Conservation (phyloP, 2,888 invertebrate genomes). For the Apoda limacodes region DNA sequence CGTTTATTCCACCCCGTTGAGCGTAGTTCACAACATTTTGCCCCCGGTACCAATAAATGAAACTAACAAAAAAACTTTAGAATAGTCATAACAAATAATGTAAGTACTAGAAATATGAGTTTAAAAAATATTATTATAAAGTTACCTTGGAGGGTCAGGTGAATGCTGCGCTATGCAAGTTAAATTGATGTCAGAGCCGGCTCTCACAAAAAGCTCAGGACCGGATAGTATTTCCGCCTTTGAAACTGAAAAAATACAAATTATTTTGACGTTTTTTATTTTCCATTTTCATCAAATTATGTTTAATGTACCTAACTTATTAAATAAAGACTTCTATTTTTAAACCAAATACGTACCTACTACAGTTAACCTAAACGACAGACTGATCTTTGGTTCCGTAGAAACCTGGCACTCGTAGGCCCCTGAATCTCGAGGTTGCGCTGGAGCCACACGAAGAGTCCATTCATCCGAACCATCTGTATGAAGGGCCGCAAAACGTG, state of each 20-base stretch:
- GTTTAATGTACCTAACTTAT: neutral
- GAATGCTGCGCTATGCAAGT: slow-evolving; percentile 88
- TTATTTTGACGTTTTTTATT: neutral
- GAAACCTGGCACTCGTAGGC: slow-evolving; percentile 94
- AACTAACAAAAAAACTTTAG: slow-evolving; percentile 40
- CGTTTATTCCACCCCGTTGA: slow-evolving; percentile 85
- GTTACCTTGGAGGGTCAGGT: slow-evolving; percentile 83
- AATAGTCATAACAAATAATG: neutral
- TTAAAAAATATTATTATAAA: slow-evolving; percentile 36
- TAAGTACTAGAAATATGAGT: neutral
- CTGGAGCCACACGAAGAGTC: slow-evolving; percentile 69
- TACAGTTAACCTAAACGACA: slow-evolving; percentile 79
- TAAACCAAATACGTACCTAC: slow-evolving; percentile 71
- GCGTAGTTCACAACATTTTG: slow-evolving; percentile 86
- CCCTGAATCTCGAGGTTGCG: slow-evolving; percentile 84
- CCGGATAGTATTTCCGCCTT: slow-evolving; percentile 90
- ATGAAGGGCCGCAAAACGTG: slow-evolving; percentile 75
- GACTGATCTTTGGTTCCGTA: slow-evolving; percentile 91
- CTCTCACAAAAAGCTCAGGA: slow-evolving; percentile 86
- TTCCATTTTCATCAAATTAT: neutral
- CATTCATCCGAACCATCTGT: slow-evolving; percentile 75
- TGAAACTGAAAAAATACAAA: slow-evolving; percentile 74
- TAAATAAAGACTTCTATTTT: neutral
- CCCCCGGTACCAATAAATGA: slow-evolving; percentile 89
- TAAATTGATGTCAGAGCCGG: slow-evolving; percentile 91